These are phyloP conservation scores for Myotis findleyi DNA, from an alignment of 2,797 vertebrate genomes.

Conservation along the genomic window DNA sequence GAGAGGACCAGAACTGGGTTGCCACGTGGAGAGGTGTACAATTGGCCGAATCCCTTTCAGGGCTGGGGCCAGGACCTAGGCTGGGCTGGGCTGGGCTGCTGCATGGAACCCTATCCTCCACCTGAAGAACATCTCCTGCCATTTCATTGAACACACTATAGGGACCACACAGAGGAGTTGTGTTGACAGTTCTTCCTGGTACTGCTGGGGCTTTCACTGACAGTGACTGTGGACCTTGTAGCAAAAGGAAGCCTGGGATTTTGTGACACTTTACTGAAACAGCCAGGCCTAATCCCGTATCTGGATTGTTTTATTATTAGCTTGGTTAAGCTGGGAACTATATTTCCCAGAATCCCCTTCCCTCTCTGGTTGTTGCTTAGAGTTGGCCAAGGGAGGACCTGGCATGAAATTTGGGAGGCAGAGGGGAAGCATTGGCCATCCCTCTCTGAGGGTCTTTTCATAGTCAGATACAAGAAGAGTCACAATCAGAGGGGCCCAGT, in stretches of 20 bases:
- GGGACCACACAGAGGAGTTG: background rate
- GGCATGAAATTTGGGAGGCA: background rate
- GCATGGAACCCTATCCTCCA: background rate
- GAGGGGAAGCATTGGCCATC: background rate
- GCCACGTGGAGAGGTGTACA: background rate
- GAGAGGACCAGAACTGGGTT: background rate
- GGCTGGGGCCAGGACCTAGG: background rate
- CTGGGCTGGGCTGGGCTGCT: background rate
- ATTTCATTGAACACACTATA: accelerated
- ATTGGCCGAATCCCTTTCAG: too few relatives aligned
- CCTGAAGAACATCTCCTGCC: background rate
- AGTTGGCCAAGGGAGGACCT: background rate
- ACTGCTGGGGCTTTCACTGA: background rate
- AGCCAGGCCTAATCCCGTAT: background rate
- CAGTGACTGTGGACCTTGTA: background rate
- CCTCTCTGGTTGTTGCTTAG: background rate
- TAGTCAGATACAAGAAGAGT: background rate
- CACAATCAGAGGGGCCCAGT: background rate
- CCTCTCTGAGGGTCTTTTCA: background rate
- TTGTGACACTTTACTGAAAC: background rate
- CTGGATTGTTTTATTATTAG: background rate
- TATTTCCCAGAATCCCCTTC: background rate
- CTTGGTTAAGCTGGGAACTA: background rate
- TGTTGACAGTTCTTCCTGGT: background rate
- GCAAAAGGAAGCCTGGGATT: background rate